Evolutionary conservation across 2,113 vertebrate species (phyloP).

Genomic region (Edolisoma coerulescens): DNA sequence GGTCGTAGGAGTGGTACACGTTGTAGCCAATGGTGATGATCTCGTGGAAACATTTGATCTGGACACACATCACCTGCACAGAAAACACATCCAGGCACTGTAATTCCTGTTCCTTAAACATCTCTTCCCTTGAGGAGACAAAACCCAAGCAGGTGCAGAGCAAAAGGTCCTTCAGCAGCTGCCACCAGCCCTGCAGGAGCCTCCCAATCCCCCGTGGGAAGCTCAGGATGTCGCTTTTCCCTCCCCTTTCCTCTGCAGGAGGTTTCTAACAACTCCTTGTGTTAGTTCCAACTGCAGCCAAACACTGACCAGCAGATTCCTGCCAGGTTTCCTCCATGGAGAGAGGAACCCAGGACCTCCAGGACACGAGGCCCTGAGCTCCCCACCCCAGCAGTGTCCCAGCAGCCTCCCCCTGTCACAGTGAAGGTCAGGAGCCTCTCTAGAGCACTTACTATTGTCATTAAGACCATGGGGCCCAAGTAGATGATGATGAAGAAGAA

Average conservation of each 20-base stretch:
- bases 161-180: not conserved
- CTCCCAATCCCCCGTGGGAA: not conserved
- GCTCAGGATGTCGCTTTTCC: not conserved
- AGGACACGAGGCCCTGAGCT: not conserved
- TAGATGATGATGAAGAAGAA: constrained; percentile 99
- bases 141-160: not conserved
- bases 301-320: not conserved
- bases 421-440: not conserved
- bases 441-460: constrained; percentile 91
- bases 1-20: constrained; percentile 96
- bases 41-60: constrained; percentile 99
- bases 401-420: fast-evolving
- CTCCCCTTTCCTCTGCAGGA: not conserved
- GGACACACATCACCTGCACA: constrained; percentile 91
- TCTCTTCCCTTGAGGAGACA: not conserved
- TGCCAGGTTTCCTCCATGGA: not conserved
- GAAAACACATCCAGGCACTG: not conserved
- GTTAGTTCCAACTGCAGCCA: not conserved
- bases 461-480: constrained; percentile 94
- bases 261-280: not conserved
- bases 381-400: not conserved
- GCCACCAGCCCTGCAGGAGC: not conserved
- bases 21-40: constrained; percentile 98
- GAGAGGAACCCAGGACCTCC: not conserved
- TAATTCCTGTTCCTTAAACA: not conserved